Conservation (phyloP, 2,888 invertebrate genomes). For the Drosophila anceps region DNA sequence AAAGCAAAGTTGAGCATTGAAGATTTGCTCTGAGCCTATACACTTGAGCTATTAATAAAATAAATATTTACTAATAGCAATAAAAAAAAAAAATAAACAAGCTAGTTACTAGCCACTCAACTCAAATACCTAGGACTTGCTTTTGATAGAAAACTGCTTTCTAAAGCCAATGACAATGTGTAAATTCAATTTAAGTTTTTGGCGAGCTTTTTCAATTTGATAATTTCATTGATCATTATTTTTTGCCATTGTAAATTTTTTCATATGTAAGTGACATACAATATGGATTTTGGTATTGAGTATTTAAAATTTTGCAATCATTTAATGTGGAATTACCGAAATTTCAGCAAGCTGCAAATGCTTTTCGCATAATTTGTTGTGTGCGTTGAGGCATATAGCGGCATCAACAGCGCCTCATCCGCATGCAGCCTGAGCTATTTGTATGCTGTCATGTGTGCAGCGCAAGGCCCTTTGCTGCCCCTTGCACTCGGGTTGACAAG, state of each 20-base stretch:
- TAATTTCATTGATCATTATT: background rate
- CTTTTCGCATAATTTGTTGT: conserved; percentile 77
- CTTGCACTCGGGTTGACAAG: background rate
- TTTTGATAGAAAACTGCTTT: too few relatives aligned
- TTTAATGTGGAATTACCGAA: conserved; percentile 63
- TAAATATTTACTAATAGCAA: background rate
- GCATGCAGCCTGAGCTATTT: conserved; percentile 40
- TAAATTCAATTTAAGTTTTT: too few relatives aligned
- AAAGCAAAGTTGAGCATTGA: too few relatives aligned
- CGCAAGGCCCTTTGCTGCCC: background rate
- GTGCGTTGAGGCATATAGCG: conserved; percentile 68
- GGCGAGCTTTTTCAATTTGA: background rate
- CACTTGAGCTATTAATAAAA: background rate
- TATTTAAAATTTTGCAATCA: conserved; percentile 57
- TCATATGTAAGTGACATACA: conserved; percentile 7
- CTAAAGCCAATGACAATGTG: too few relatives aligned
- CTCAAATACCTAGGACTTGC: too few relatives aligned
- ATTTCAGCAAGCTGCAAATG: conserved; percentile 61
- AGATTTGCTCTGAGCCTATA: too few relatives aligned
- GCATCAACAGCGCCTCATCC: conserved; percentile 38
- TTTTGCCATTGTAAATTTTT: background rate
- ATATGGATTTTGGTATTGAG: conserved; percentile 30
- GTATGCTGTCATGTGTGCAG: conserved; percentile 54
- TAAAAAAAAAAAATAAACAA: background rate
- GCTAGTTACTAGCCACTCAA: background rate